Evolutionary conservation across 2,113 vertebrate genomes (phyloP).

Genomic region (Axis porcinus): DNA sequence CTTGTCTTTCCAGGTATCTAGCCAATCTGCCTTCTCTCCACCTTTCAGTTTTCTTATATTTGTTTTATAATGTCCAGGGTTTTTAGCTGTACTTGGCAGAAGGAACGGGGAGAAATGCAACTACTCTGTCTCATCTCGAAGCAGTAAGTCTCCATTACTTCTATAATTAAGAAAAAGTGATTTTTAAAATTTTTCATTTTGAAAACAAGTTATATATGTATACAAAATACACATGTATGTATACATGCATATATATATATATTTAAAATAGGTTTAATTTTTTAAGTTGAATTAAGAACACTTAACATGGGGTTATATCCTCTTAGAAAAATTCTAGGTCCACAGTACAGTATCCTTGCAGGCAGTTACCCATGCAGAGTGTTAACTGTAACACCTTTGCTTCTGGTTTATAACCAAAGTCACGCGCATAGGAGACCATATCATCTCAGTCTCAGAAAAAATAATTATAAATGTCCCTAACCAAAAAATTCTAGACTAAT

Average conservation of each 20-base stretch:
- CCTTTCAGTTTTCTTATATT: not conserved
- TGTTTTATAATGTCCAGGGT: not conserved
- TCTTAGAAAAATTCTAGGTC: not conserved
- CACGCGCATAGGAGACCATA: not conserved
- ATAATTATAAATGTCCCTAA: slow-evolving; percentile 8
- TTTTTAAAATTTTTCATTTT: not conserved
- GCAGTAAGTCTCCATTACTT: not conserved
- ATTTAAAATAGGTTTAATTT: not conserved
- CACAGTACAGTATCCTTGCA: not conserved
- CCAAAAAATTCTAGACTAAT: slow-evolving; percentile 24
- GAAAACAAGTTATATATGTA: not conserved
- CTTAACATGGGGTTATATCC: not conserved
- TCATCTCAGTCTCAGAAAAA: not conserved
- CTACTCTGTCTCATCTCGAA: not conserved
- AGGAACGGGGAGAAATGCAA: not conserved
- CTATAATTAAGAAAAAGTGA: not conserved
- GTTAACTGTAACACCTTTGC: not conserved
- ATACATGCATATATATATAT: not conserved
- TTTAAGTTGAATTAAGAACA: not conserved
- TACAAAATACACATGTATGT: not conserved
- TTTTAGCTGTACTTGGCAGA: not conserved
- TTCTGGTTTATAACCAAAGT: not conserved
- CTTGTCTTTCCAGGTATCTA: not conserved
- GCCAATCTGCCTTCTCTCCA: not conserved
- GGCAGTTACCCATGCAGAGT: not conserved